Conservation (phyloP, 2,797 vertebrate genomes). For the Telmatherina bonti region DNA sequence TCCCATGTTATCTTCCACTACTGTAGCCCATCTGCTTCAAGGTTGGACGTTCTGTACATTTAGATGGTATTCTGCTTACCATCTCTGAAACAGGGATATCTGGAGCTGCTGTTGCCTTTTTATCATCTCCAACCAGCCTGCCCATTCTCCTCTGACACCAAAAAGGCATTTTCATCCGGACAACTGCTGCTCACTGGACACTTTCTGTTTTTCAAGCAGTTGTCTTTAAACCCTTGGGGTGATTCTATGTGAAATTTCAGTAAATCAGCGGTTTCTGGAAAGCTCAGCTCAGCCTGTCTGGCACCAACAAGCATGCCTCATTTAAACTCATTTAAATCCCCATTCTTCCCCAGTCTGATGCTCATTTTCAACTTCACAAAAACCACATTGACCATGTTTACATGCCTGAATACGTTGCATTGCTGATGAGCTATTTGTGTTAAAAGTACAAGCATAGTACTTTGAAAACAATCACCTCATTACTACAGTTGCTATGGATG, state of each 20-base stretch:
- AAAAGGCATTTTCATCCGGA: no score
- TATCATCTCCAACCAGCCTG: no score
- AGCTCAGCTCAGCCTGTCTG: neutral
- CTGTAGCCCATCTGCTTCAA: neutral
- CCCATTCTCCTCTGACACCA: no score
- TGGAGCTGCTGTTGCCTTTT: no score
- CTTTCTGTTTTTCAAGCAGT: no score
- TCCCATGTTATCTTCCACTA: neutral
- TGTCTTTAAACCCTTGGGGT: neutral
- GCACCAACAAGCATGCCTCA: neutral
- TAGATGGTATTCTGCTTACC: neutral
- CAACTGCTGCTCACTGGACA: no score
- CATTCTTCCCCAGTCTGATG: no score
- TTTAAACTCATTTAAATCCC: neutral
- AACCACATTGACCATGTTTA: neutral
- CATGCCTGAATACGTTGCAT: neutral
- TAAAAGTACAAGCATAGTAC: neutral
- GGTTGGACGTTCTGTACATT: neutral
- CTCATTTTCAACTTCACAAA: neutral
- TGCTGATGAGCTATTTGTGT: neutral
- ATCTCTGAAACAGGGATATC: neutral
- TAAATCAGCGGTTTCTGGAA: neutral
- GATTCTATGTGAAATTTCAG: neutral
- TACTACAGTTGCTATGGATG: neutral
- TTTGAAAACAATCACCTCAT: neutral